These are phyloP conservation scores for Tetrao urogallus DNA, from an alignment of 2,113 vertebrate genomes.

Conservation along the genomic window DNA sequence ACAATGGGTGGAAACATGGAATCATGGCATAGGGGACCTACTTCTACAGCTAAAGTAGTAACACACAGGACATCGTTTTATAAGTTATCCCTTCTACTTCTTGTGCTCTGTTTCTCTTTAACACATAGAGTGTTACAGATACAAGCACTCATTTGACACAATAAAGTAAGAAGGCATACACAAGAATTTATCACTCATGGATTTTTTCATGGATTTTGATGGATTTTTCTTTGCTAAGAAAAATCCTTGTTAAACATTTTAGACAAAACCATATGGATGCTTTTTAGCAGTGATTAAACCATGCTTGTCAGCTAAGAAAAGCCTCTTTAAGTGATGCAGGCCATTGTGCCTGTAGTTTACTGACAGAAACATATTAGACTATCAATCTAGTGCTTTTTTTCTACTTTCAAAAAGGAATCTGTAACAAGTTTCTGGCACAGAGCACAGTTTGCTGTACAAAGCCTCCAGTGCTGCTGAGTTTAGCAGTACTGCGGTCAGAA, in stretches of 20 bases:
- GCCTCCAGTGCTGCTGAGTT: neutral
- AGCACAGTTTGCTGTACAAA: neutral
- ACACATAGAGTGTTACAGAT: neutral
- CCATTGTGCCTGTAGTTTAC: constrained; percentile 1
- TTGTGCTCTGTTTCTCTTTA: neutral
- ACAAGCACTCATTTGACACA: neutral
- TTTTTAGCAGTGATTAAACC: constrained; percentile 2
- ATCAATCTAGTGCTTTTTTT: neutral
- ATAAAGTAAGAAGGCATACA: neutral
- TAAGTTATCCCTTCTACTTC: neutral
- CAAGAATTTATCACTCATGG: neutral
- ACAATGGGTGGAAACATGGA: neutral
- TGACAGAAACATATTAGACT: neutral
- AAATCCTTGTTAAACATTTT: neutral
- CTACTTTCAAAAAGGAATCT: neutral
- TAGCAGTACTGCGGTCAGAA: neutral
- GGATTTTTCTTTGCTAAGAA: constrained; percentile 30
- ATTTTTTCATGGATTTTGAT: constrained; percentile 16
- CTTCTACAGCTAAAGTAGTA: neutral
- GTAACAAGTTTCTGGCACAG: neutral
- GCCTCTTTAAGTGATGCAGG: neutral
- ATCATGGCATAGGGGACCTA: neutral
- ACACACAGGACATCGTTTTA: neutral
- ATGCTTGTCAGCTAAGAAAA: neutral
- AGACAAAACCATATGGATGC: neutral